phyloP scores from a whole-genome alignment of 2,888 invertebrate genomes.

The Leptarthrus brevirostris region DNA sequence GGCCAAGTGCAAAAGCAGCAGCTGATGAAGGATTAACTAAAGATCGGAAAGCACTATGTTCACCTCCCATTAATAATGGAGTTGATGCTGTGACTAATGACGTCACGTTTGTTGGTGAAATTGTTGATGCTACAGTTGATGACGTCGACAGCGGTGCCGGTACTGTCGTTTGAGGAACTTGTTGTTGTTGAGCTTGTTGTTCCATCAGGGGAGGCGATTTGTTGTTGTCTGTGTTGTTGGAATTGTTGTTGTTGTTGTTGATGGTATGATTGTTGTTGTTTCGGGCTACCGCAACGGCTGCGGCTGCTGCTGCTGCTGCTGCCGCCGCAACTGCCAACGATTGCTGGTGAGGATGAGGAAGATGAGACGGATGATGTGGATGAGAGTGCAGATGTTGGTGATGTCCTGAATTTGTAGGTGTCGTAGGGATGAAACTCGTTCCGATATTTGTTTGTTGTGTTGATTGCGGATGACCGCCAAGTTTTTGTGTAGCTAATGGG shows the following conservation, averaged over 20 bases:
- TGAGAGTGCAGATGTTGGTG: constrained; percentile 50
- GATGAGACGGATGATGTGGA: constrained; percentile 49
- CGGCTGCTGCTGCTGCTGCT: constrained; percentile 56
- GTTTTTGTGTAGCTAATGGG: constrained; percentile 46
- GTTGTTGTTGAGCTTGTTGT: constrained; percentile 49
- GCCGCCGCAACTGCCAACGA: constrained; percentile 43
- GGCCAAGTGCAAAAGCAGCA: constrained; percentile 69
- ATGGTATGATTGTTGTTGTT: constrained; percentile 48
- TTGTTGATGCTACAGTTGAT: constrained; percentile 57
- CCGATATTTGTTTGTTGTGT: constrained; percentile 58
- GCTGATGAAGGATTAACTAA: constrained; percentile 74
- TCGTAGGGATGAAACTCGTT: constrained; percentile 49
- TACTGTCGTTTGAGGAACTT: constrained; percentile 49
- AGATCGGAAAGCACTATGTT: constrained; percentile 88
- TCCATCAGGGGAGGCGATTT: constrained; percentile 31
- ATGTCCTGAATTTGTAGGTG: constrained; percentile 43
- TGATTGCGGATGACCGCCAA: constrained; percentile 60
- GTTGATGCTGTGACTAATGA: constrained; percentile 67
- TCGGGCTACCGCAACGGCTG: constrained; percentile 65
- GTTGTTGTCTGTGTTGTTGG: constrained; percentile 37
- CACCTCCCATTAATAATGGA: constrained; percentile 83
- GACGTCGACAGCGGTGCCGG: constrained; percentile 37
- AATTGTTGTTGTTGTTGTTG: constrained; percentile 55
- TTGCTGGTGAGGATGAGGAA: constrained; percentile 51
- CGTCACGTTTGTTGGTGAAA: constrained; percentile 56